These are phyloP conservation scores for Panthera leo DNA, from an alignment of 2,113 vertebrate species.

Conservation along the genomic window DNA sequence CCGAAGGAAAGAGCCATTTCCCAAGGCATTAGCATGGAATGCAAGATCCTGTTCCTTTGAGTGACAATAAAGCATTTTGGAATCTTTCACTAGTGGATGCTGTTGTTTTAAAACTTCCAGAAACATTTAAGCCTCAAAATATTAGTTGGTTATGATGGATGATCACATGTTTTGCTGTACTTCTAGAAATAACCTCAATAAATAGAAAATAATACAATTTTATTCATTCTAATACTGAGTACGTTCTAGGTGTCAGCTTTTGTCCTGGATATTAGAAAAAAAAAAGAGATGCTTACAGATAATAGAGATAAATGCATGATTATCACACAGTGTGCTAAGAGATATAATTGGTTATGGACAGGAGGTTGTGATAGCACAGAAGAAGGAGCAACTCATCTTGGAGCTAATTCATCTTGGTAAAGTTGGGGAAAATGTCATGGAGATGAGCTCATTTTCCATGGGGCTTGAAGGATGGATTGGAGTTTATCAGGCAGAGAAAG, in stretches of 20 bases:
- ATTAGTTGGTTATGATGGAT: neutral
- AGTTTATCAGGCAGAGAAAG: neutral
- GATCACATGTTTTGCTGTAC: neutral
- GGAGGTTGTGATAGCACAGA: neutral
- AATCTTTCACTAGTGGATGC: neutral
- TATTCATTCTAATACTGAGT: neutral
- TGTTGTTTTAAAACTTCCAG: neutral
- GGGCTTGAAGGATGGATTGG: neutral
- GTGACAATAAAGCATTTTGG: neutral
- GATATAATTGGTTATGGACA: neutral
- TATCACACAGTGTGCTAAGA: neutral
- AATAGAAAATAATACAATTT: neutral
- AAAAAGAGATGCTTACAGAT: neutral
- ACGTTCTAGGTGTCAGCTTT: neutral
- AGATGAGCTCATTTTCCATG: neutral
- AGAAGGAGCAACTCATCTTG: neutral
- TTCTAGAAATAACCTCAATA: neutral
- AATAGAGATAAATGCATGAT: neutral
- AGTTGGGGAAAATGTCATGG: neutral
- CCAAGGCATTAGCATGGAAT: neutral
- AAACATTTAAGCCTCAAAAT: neutral
- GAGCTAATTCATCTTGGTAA: neutral
- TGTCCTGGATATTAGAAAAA: neutral
- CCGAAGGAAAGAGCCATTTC: neutral
- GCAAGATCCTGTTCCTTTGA: neutral